Percentiles rank a stretch among this genome's conserved stretches.
Conservation (phyloP, 1,140 invertebrate genomes). For the Pantala flavescens region DNA sequence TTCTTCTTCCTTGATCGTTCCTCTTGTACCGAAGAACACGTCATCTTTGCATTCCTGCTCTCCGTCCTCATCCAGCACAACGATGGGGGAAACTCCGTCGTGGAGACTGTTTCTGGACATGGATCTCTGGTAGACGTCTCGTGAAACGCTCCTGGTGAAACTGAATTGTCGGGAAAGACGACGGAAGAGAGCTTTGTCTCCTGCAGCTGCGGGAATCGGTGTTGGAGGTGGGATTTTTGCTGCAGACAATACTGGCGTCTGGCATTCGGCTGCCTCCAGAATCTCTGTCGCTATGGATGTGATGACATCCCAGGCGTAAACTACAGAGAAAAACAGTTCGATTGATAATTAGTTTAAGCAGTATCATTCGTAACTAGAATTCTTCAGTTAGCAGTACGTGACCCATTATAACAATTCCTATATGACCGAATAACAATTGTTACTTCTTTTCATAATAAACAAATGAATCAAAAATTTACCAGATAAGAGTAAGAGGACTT, state of each 20-base stretch:
- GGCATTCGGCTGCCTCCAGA: constrained; percentile 32
- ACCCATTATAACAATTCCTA: too few relatives aligned
- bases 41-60: constrained; percentile 19
- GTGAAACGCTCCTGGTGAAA: constrained; percentile 53
- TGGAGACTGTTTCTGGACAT: constrained; percentile 47
- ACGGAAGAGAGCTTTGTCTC: constrained; percentile 36
- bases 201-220: too few relatives aligned
- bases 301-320: constrained; percentile 66
- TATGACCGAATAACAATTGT: too few relatives aligned
- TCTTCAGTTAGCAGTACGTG: too few relatives aligned
- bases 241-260: background rate
- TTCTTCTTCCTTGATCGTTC: too few relatives aligned
- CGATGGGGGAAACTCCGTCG: constrained; percentile 55
- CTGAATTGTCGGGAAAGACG: constrained; percentile 49
- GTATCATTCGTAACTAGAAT: too few relatives aligned
- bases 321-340: constrained; percentile 26
- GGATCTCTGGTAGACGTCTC: constrained; percentile 48
- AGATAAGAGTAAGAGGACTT: too few relatives aligned
- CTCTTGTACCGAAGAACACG: background rate
- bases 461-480: too few relatives aligned
- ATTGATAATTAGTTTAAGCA: too few relatives aligned
- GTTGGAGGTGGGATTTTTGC: too few relatives aligned
- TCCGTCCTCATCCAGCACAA: constrained; percentile 43
- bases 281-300: constrained; percentile 55
- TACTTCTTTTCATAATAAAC: too few relatives aligned